Base-by-base conservation (phyloP, 2,797 vertebrate genomes). In the Pterois miles region DNA sequence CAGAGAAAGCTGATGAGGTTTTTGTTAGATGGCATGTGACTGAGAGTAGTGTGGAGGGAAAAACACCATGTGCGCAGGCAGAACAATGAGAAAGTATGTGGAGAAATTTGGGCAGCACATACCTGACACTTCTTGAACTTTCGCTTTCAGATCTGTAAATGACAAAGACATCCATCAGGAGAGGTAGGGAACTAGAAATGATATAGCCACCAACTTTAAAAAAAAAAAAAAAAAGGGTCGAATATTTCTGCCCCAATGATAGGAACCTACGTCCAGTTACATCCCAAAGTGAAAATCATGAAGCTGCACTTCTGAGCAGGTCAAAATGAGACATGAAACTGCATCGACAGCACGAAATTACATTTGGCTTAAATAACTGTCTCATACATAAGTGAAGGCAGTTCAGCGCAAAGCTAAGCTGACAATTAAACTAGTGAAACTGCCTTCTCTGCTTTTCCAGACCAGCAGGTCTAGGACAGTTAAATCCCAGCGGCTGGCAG, bases 141-240 rank as follows among this genome's bases (percentile, higher is more conserved):
- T 96, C 94, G 34, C 92, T 94, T 93, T 96, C 95, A 79, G 91
- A 96, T 93, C 96, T 97, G 93, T 29, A 90, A 93, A 23, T 89
- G 69, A 93, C 40, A 80, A 78, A 93, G 31, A 81, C 3, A 62
- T 64, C 4, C 9, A 59, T 70, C 43, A 83, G 76, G 7, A 65
- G n/a, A n/a, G 13, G 25, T 5, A 29, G 3, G 4, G 1, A 65
- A 63, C 22, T 23, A 27, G 48, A 73, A n/a, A 25, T n/a, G 4
- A 0, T 4, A 40, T 12, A 46, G 13, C 43, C 6, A 76, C 54
- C 22, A 31, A 58, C 20, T 52, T 23, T 12, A 23, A 62, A 63
- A 34, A 20, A 53, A n/a, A n/a, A n/a, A n/a, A n/a, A n/a, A n/a
- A n/a, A n/a, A n/a, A n/a, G n/a, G 22, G 1, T 34, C 48, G 29